These are phyloP conservation scores for Zootoca vivipara DNA, from an alignment of 2,113 vertebrate species.

Conservation along the genomic window DNA sequence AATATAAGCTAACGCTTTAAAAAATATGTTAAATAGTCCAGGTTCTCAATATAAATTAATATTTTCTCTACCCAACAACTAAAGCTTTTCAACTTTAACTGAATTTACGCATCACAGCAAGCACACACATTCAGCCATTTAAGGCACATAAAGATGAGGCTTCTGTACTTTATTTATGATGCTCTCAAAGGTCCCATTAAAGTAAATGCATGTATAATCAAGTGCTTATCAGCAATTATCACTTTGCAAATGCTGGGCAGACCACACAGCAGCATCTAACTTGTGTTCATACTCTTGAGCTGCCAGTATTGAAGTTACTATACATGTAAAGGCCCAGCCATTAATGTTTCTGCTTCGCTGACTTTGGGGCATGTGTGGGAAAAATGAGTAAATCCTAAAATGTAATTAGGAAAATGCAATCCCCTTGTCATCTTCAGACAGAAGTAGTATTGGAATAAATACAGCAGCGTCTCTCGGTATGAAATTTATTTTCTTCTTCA, in stretches of 20 bases:
- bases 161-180: neutral
- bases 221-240: neutral
- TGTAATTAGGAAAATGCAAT: constrained; percentile 60
- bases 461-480: constrained; percentile 58
- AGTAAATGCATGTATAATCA: neutral
- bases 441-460: constrained; percentile 62
- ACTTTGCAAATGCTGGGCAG: neutral
- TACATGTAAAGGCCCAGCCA: constrained; percentile 40
- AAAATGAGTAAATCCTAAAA: constrained; percentile 66
- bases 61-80: neutral
- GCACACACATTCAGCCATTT: neutral
- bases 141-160: neutral
- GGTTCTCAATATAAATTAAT: neutral
- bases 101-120: neutral
- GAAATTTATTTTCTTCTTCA: constrained; percentile 56
- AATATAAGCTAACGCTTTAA: neutral
- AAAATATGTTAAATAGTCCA: neutral
- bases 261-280: neutral
- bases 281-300: neutral
- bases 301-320: constrained; percentile 30
- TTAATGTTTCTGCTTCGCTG: constrained; percentile 60
- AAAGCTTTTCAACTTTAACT: neutral
- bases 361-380: constrained; percentile 68
- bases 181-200: neutral
- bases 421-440: constrained; percentile 59